phyloP scores from a whole-genome alignment of 2,113 vertebrate genomes.

The Cynopterus brachyotis region DNA sequence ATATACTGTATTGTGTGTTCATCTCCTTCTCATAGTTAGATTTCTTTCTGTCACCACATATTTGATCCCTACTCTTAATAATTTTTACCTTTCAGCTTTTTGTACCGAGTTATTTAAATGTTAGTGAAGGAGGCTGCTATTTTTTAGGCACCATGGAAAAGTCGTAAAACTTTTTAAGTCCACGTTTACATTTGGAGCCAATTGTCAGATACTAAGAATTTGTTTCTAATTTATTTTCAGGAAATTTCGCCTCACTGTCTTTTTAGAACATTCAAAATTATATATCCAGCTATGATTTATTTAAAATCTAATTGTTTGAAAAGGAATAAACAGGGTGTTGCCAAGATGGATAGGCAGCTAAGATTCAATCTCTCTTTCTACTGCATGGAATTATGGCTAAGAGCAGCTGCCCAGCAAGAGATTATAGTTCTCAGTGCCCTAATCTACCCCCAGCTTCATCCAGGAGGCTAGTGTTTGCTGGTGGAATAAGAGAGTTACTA shows the following conservation, averaged over 20 bases:
- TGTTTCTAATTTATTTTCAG: conserved; percentile 46
- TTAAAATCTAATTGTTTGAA: conserved; percentile 39
- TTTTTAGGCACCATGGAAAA: neutral
- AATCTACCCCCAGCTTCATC: neutral
- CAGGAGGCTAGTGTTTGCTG: neutral
- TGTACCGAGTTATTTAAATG: conserved; percentile 32
- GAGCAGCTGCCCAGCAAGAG: neutral
- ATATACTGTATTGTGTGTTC: too few relatives aligned
- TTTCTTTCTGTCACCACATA: too few relatives aligned
- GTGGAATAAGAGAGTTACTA: neutral
- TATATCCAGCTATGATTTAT: conserved; percentile 25
- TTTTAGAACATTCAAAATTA: conserved; percentile 31
- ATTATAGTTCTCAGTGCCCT: neutral
- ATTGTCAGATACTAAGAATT: neutral
- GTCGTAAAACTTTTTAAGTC: conserved; percentile 13
- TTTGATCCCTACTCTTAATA: neutral
- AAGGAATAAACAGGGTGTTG: neutral
- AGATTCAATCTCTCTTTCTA: conserved; percentile 24
- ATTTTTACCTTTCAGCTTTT: neutral
- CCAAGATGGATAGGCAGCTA: neutral
- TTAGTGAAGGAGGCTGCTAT: neutral
- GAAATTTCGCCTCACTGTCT: conserved; percentile 7
- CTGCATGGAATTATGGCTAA: neutral
- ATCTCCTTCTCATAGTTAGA: too few relatives aligned
- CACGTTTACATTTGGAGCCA: neutral